These are phyloP conservation scores for Eupeodes corollae DNA, from an alignment of 1,140 invertebrate genomes.

Conservation along the genomic window DNA sequence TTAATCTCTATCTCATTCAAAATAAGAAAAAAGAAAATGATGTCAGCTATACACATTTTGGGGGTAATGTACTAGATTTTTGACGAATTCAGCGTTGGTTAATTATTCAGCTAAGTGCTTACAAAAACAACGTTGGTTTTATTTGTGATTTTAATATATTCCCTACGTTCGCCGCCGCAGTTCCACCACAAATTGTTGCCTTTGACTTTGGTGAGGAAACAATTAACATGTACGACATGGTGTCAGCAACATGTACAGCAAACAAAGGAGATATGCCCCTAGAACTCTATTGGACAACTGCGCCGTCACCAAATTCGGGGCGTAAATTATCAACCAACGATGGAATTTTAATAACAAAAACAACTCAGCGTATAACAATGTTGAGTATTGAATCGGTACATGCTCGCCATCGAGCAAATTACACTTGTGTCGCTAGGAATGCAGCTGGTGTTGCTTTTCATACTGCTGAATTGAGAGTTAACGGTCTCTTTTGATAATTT, in stretches of 20 bases:
- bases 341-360: conserved; percentile 45
- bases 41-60: no score
- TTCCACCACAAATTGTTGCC: conserved; percentile 55
- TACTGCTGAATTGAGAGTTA: conserved; percentile 54
- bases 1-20: background rate
- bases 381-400: conserved; percentile 54
- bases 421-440: conserved; percentile 65
- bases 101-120: no score
- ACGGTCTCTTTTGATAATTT: conserved; percentile 40
- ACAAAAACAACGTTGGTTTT: background rate
- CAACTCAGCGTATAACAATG: conserved; percentile 53
- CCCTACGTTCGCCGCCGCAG: conserved; percentile 32
- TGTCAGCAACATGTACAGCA: conserved; percentile 65
- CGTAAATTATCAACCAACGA: conserved; percentile 30
- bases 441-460: conserved; percentile 58
- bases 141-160: background rate
- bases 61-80: no score
- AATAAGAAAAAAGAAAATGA: no score
- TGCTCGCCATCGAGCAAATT: conserved; percentile 54
- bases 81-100: no score
- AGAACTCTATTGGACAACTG: conserved; percentile 56
- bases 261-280: conserved; percentile 76
- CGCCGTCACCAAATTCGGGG: conserved; percentile 23
- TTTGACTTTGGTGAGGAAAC: conserved; percentile 60
- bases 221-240: conserved; percentile 58